Percentiles rank a stretch among this genome's conserved stretches.
Evolutionary conservation across 2,888 invertebrate genomes (phyloP).

Genomic region (Caenorhabditis sp.): DNA sequence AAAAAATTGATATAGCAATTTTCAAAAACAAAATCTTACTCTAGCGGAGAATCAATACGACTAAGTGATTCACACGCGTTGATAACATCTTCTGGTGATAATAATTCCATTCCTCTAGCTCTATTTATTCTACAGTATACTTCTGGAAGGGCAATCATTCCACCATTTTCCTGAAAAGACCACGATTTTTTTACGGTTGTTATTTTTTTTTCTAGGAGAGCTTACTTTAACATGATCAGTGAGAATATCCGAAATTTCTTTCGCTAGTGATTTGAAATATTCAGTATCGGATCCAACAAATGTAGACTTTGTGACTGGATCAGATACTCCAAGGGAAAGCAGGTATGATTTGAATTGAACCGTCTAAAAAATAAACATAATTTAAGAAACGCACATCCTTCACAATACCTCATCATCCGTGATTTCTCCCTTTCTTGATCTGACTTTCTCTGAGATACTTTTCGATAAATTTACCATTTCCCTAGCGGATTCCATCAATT

Average conservation of each 20-base stretch:
- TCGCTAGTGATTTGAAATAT: constrained; percentile 85
- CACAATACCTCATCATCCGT: constrained; percentile 83
- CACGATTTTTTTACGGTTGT: not conserved
- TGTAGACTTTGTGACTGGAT: constrained; percentile 92
- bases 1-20: not conserved
- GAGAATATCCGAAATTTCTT: constrained; percentile 85
- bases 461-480: constrained; percentile 94
- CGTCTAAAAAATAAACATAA: constrained; percentile 77
- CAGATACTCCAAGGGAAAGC: constrained; percentile 94
- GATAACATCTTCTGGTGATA: constrained; percentile 95
- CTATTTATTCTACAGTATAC: constrained; percentile 95
- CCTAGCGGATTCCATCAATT: constrained; percentile 93
- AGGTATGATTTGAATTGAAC: constrained; percentile 93
- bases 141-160: constrained; percentile 95
- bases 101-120: constrained; percentile 90
- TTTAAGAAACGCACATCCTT: not conserved
- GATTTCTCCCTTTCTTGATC: constrained; percentile 91
- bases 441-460: constrained; percentile 88
- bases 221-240: constrained; percentile 82
- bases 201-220: not conserved
- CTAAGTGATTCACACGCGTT: constrained; percentile 81
- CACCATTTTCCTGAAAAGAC: constrained; percentile 81
- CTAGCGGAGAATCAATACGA: constrained; percentile 71
- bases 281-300: constrained; percentile 82
- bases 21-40: constrained; percentile 59